Evolutionary conservation across 2,888 invertebrate species (phyloP), one percentile per base, ranked within the genome.

Genomic region (Bimastos eiseni): DNA sequence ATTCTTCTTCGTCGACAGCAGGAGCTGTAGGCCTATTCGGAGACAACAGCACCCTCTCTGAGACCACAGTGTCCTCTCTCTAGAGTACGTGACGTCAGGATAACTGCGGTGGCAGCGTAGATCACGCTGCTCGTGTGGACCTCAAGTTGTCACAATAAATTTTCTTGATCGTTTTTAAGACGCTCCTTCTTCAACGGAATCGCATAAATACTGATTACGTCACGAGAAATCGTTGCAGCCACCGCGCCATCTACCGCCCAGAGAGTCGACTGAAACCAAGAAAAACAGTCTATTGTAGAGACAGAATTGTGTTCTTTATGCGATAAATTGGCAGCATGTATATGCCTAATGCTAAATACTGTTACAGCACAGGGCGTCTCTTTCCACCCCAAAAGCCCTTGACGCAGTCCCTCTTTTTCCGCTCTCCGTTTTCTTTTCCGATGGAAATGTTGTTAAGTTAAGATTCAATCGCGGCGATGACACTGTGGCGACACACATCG

Each of bases 401-500:
- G n/a, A n/a, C 70, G 70, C n/a, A 6, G 11, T 11, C n/a, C n/a
- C 70, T 70, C 70, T 70, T 70, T 55, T 70, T n/a, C 70, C 1
- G 70, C n/a, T 70, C 70, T 70, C 70, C n/a, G 70, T 70, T n/a
- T 30, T n/a, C n/a, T 70, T n/a, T 70, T 70, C 70, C 88, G 30
- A 30, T 30, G 34, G 88, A 38, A 30, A 34, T 38, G 30, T 8
- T 30, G 4, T 88, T 38, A 88, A 8, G 6, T 30, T 86, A 13
- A 88, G 36, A 36, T 37, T 24, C 88, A 38, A 36, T 88, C 37
- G 88, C 34, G 13, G 30, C n/a, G 70, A n/a, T 70, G n/a, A n/a
- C 70, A 70, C 70, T n/a, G 70, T 70, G 70, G 70, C 70, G 70
- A 70, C 70, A 70, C 70, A n/a, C 70, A 70, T 30, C 70, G 70